Evolutionary conservation across 2,797 vertebrate species (phyloP), one percentile per base, ranked within the genome.

Genomic region (Strix occidentalis): DNA sequence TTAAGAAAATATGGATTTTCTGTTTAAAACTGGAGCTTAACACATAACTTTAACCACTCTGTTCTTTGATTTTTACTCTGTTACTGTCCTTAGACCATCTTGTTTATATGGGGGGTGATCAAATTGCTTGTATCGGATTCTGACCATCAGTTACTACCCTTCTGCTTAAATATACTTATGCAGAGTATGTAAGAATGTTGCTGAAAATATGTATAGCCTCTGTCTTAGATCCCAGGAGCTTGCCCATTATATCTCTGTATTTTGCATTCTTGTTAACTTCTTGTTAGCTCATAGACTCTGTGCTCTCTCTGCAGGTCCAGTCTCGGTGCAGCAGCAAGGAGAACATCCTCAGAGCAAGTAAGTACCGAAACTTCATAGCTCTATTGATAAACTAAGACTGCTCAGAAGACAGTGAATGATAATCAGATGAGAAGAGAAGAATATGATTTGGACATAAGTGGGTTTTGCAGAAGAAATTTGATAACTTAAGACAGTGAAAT

Each of bases 301-400:
- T 98, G 79, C 97, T 98, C 88, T 98, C 95, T 98, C 97, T 98
- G 91, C 98, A 99, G 99, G 99, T 99, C 96, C 99, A 99, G 98
- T 99, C 99, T 80, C 98, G 99, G 97, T 99, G 99, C 98, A 99
- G 99, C 98, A 99, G 99, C 98, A 99, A 99, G 97, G 99, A 99
- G 98, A 99, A 99, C 97, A 99, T 99, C 97, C 98, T 99, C 96
- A 99, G 99, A 99, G 99, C 99, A 97, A 99, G 99, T 99, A 98
- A 99, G 99, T 99, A 94, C 87, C 84, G 84, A 89, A 79, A 85
- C 74, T 77, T 95, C 85, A 20, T 46, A 84, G 57, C 56, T 91
- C 76, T 82, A 1, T 39, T 93, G 43, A 72, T 88, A 81, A 93
- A 72, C 31, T 68, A 70, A 72, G 78, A n/a, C n/a, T 65, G 31